Evolutionary conservation across 2,113 vertebrate genomes (phyloP).

Genomic region (Corvus moneduloides): DNA sequence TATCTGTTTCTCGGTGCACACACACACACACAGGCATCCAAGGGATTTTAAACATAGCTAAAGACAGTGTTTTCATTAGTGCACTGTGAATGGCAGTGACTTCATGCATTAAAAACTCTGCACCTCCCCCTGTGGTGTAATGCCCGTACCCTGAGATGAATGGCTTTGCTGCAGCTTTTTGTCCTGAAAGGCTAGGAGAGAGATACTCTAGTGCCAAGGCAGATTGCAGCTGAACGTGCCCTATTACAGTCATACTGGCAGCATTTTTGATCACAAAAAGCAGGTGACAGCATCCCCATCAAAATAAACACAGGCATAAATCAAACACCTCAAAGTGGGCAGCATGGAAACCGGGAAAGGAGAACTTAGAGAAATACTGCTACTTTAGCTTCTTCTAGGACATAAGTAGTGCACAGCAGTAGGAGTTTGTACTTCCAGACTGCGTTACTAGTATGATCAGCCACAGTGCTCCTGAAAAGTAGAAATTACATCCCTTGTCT

Average conservation of each 20-base stretch:
- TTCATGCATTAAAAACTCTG: slow-evolving; percentile 56
- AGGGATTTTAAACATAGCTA: slow-evolving; percentile 49
- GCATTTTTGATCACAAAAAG: not conserved
- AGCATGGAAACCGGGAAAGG: not conserved
- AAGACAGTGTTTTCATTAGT: slow-evolving; percentile 61
- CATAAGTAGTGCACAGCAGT: not conserved
- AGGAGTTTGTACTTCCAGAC: not conserved
- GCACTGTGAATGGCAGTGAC: slow-evolving; percentile 44
- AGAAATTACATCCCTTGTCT: not conserved
- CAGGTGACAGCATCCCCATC: not conserved
- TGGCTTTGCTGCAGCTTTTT: slow-evolving; percentile 49
- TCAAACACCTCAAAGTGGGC: not conserved
- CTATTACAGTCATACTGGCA: not conserved
- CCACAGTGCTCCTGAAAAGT: not conserved
- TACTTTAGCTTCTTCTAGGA: not conserved
- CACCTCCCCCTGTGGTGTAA: slow-evolving; percentile 53
- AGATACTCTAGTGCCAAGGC: not conserved
- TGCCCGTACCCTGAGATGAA: slow-evolving; percentile 31
- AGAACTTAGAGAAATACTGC: not conserved
- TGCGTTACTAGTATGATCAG: not conserved
- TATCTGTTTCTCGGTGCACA: slow-evolving; percentile 4
- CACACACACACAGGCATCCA: slow-evolving; percentile 16
- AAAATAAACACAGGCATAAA: slow-evolving; percentile 5
- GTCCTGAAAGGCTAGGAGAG: slow-evolving; percentile 3
- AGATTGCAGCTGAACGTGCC: not conserved